These are phyloP conservation scores for Plagodis pulveraria DNA, from an alignment of 2,888 invertebrate species.

Conservation along the genomic window DNA sequence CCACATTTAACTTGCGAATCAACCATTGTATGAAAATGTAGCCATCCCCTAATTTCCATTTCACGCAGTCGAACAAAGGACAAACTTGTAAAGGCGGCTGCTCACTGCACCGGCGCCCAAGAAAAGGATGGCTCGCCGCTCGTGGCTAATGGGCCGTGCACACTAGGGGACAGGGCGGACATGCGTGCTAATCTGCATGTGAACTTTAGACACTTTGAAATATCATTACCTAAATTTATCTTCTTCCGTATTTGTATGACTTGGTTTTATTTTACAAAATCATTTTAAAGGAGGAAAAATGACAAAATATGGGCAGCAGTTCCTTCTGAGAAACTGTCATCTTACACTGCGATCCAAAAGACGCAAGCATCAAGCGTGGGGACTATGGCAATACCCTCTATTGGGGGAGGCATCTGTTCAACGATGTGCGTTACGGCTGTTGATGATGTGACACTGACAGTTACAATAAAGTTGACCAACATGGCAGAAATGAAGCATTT, in stretches of 20 bases:
- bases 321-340: too few relatives aligned
- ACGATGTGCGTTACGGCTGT: too few relatives aligned
- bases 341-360: too few relatives aligned
- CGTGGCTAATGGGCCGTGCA: constrained; percentile 48
- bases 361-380: too few relatives aligned
- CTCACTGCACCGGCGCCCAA: constrained; percentile 33
- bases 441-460: too few relatives aligned
- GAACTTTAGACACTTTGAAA: constrained; percentile 16
- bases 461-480: too few relatives aligned
- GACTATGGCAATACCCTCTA: too few relatives aligned
- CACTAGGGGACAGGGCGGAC: constrained; percentile 27
- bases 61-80: constrained; percentile 36
- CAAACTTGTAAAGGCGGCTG: constrained; percentile 26
- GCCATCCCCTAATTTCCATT: constrained; percentile 26
- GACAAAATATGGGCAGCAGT: too few relatives aligned
- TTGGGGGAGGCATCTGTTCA: too few relatives aligned
- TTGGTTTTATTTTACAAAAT: too few relatives aligned
- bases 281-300: too few relatives aligned
- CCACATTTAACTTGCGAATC: constrained; percentile 20
- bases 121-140: constrained; percentile 40
- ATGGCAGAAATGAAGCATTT: too few relatives aligned
- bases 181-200: constrained; percentile 36
- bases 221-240: neutral
- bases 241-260: neutral
- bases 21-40: constrained; percentile 29